Conservation (phyloP, 2,113 vertebrate species). For the Copsychus sechellarum region DNA sequence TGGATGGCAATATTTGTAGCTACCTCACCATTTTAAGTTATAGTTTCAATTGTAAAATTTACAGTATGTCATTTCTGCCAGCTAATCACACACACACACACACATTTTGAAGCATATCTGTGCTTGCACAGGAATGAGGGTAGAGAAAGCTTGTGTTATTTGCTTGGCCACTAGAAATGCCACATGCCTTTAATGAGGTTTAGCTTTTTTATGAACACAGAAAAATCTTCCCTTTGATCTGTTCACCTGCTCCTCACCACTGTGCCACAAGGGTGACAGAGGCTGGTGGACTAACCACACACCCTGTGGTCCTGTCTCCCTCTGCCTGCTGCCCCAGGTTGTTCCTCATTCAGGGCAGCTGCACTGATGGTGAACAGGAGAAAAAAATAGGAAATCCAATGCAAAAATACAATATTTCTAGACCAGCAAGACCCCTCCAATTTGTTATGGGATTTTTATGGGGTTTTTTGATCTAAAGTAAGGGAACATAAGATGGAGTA, state of each 20-base stretch:
- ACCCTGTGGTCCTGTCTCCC: background rate
- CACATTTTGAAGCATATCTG: background rate
- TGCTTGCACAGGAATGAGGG: background rate
- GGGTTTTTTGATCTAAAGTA: background rate
- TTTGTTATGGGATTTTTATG: background rate
- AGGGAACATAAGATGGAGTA: background rate
- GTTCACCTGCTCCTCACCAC: background rate
- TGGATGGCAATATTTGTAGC: background rate
- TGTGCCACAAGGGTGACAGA: background rate
- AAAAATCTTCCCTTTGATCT: background rate
- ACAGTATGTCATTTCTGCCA: background rate
- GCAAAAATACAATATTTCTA: background rate
- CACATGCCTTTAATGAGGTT: accelerated
- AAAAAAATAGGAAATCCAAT: background rate
- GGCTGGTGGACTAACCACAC: background rate
- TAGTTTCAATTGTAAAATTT: background rate
- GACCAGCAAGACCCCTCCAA: background rate
- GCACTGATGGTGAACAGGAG: background rate
- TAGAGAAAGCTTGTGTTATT: background rate
- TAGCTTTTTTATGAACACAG: background rate
- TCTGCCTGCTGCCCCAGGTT: background rate
- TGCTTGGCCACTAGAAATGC: background rate
- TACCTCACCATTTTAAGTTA: background rate
- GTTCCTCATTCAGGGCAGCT: background rate
- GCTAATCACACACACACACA: background rate